These are phyloP conservation scores for Cydia strobilella DNA, from an alignment of 1,140 invertebrate species.

Conservation along the genomic window DNA sequence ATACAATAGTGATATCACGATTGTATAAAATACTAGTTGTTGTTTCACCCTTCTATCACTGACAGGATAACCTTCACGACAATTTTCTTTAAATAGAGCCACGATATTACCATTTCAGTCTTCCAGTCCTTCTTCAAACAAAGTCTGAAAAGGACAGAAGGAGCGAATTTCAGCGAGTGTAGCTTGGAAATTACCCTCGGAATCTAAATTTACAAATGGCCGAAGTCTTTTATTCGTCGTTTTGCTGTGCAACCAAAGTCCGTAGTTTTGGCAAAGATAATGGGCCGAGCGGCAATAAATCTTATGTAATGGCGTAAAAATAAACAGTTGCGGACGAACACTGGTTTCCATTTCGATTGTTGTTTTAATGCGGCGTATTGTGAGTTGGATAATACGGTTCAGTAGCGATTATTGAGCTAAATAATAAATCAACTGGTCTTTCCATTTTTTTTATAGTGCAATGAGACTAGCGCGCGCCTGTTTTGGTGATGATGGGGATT, in stretches of 20 bases:
- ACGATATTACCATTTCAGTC: background rate
- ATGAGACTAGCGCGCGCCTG: background rate
- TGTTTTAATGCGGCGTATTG: conserved; percentile 38
- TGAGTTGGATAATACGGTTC: conserved; percentile 9
- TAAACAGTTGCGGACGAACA: conserved; percentile 48
- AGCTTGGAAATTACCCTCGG: conserved; percentile 13
- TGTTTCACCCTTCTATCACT: background rate
- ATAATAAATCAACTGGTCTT: background rate
- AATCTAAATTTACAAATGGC: conserved; percentile 41
- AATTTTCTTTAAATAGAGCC: background rate
- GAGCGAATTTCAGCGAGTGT: background rate
- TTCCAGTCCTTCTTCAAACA: background rate
- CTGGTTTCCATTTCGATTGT: conserved; percentile 38
- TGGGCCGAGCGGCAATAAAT: conserved; percentile 50
- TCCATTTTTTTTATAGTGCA: background rate
- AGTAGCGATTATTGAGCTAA: too few relatives aligned
- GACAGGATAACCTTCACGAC: background rate
- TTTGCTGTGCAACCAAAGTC: conserved; percentile 45
- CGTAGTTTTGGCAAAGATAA: conserved; percentile 50
- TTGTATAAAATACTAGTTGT: background rate
- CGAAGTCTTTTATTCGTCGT: conserved; percentile 40
- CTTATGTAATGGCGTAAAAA: conserved; percentile 54
- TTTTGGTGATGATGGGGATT: too few relatives aligned
- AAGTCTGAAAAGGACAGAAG: background rate
- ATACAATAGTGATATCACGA: too few relatives aligned